Evolutionary conservation across 1,140 invertebrate genomes (phyloP).

Genomic region (Agrypnia vestita): DNA sequence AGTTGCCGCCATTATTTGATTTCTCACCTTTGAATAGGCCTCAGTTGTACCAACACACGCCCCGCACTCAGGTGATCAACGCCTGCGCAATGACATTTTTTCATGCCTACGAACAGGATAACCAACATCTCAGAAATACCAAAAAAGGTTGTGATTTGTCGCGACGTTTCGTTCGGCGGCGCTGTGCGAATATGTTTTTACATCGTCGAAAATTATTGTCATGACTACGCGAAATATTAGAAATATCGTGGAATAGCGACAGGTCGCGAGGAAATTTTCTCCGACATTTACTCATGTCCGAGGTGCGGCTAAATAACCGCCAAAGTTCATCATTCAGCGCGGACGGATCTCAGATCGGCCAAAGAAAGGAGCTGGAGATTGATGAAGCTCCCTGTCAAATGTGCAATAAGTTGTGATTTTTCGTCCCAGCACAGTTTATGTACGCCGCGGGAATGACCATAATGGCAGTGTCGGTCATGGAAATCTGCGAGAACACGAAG

Average conservation of each 20-base stretch:
- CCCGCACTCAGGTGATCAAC: slow-evolving; percentile 48
- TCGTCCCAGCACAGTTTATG: slow-evolving; percentile 61
- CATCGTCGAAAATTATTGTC: slow-evolving; percentile 43
- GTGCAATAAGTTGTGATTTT: slow-evolving; percentile 51
- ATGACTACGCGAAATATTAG: slow-evolving; percentile 48
- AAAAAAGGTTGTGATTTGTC: slow-evolving; percentile 55
- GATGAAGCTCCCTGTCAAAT: slow-evolving; percentile 33
- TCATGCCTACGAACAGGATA: slow-evolving; percentile 30
- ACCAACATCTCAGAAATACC: slow-evolving; percentile 50
- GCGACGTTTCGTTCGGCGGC: slow-evolving; percentile 31
- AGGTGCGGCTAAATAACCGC: slow-evolving; percentile 49
- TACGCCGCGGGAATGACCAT: slow-evolving; percentile 76
- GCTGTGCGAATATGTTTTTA: slow-evolving; percentile 47
- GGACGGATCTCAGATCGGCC: slow-evolving; percentile 12
- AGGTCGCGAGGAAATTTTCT: slow-evolving; percentile 31
- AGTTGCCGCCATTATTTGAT: not conserved
- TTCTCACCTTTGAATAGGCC: slow-evolving; percentile 10
- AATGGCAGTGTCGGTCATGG: slow-evolving; percentile 89
- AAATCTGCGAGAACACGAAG: slow-evolving; percentile 94
- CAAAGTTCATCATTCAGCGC: slow-evolving; percentile 41
- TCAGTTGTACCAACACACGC: slow-evolving; percentile 27
- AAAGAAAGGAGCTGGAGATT: slow-evolving; percentile 35
- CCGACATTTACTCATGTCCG: slow-evolving; percentile 36
- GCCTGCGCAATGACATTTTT: slow-evolving; percentile 49
- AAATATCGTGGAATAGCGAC: slow-evolving; percentile 34